These are phyloP conservation scores for Protonibea diacanthus DNA, from an alignment of 2,797 vertebrate species.

Conservation along the genomic window DNA sequence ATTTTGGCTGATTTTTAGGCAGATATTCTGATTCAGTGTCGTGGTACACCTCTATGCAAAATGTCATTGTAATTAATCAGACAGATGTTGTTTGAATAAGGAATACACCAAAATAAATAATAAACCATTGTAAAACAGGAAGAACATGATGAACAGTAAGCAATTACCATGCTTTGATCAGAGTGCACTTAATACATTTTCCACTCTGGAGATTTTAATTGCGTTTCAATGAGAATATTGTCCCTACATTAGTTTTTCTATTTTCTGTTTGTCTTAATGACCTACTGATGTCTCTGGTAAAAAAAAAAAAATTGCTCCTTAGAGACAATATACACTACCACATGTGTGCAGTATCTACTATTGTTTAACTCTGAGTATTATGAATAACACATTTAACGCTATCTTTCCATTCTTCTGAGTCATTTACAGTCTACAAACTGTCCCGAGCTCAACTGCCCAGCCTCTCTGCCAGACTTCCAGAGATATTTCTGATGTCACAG, in stretches of 20 bases:
- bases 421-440: constrained; percentile 32
- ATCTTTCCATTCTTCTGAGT: constrained; percentile 20
- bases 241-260: background rate
- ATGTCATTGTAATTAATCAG: too few species aligned
- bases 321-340: background rate
- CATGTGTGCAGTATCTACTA: background rate
- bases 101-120: background rate
- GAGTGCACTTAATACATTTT: background rate
- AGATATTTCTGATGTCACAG: constrained; percentile 34
- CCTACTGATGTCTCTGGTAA: background rate
- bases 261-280: background rate
- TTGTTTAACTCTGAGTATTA: background rate
- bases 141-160: background rate
- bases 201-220: background rate
- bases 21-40: too few species aligned
- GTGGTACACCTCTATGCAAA: too few species aligned
- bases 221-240: background rate
- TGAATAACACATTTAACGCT: constrained; percentile 24
- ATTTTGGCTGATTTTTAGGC: too few species aligned
- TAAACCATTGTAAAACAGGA: background rate
- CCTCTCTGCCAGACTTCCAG: constrained; percentile 27
- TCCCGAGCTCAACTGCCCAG: background rate
- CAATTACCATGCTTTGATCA: background rate
- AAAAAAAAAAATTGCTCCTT: background rate
- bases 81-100: too few species aligned